A percentile compares a stretch with the other conserved stretches of the same genome.
Evolutionary conservation across 2,888 invertebrate species (phyloP).

Genomic region (Alitta virens): DNA sequence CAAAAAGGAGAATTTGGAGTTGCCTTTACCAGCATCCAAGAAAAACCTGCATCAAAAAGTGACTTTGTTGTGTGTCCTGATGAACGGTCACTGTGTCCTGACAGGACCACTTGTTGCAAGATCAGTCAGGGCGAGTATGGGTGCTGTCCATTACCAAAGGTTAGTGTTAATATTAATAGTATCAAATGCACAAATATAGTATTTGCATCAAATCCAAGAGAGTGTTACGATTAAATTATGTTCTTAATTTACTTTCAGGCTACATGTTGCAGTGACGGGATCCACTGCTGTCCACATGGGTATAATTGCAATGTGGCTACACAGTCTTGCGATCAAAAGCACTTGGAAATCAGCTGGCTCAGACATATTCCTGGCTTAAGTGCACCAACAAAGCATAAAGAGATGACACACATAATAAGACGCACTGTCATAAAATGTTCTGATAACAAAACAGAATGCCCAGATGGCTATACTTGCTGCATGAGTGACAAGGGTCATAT

Average conservation of each 20-base stretch:
- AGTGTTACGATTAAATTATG: neutral
- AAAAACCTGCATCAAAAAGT: neutral
- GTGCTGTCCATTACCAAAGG: constrained; percentile 40
- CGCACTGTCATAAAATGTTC: neutral
- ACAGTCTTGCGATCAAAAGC: constrained; percentile 28
- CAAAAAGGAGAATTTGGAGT: too few relatives aligned
- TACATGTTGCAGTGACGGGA: constrained; percentile 45
- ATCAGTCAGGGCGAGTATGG: constrained; percentile 29
- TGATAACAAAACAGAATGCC: constrained; percentile 12
- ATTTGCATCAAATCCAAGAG: too few relatives aligned
- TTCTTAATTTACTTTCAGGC: constrained; percentile 30
- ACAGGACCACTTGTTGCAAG: constrained; percentile 28
- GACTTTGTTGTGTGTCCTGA: constrained; percentile 15
- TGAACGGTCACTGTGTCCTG: constrained; percentile 21
- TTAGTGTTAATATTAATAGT: neutral
- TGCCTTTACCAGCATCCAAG: too few relatives aligned
- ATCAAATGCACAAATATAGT: too few relatives aligned
- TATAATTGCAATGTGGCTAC: constrained; percentile 35
- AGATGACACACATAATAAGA: too few relatives aligned
- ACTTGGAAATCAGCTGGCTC: neutral
- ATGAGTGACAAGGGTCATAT: constrained; percentile 25
- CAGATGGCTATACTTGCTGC: constrained; percentile 32
- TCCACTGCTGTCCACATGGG: constrained; percentile 48
- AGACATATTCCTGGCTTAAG: neutral
- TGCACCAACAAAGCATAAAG: too few relatives aligned